Percentiles rank a stretch among this genome's conserved stretches.
These are phyloP conservation scores for Drosophila jambulina DNA, from an alignment of 1,140 invertebrate genomes.

Conservation along the genomic window DNA sequence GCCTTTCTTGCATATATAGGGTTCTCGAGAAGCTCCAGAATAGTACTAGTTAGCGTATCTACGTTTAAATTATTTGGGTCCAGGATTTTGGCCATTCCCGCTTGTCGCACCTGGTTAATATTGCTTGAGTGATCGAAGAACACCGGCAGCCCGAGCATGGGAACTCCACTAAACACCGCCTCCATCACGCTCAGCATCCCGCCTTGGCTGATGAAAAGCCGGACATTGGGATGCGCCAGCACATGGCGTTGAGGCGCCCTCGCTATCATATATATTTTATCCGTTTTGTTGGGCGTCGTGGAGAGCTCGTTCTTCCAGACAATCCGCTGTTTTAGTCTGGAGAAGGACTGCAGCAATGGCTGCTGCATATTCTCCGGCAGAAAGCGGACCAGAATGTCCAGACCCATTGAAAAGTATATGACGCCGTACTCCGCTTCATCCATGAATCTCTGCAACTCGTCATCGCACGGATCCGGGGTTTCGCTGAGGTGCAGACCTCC, in stretches of 20 bases:
- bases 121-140: slow-evolving; percentile 60
- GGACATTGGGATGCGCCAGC: slow-evolving; percentile 72
- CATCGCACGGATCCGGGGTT: slow-evolving; percentile 64
- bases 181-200: slow-evolving; percentile 56
- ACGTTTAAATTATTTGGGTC: slow-evolving; percentile 26
- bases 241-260: slow-evolving; percentile 86
- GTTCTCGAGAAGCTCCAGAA: slow-evolving; percentile 30
- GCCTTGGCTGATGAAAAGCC: slow-evolving; percentile 52
- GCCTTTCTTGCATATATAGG: slow-evolving; percentile 15
- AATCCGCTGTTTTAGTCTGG: slow-evolving; percentile 76
- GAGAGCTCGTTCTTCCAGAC: slow-evolving; percentile 56
- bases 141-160: slow-evolving; percentile 54
- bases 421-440: slow-evolving; percentile 87
- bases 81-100: slow-evolving; percentile 86
- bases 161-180: slow-evolving; percentile 27
- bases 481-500: slow-evolving; percentile 87
- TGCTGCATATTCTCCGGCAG: slow-evolving; percentile 85
- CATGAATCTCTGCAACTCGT: slow-evolving; percentile 85
- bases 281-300: slow-evolving; percentile 60
- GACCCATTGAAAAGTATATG: slow-evolving; percentile 88
- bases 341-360: slow-evolving; percentile 34
- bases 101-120: slow-evolving; percentile 51
- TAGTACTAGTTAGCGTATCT: slow-evolving; percentile 13
- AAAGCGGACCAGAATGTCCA: slow-evolving; percentile 86
- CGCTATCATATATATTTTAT: slow-evolving; percentile 88